Percentiles rank a stretch among this genome's conserved stretches.
These are phyloP conservation scores for Carduelis carduelis DNA, from an alignment of 2,797 vertebrate species.

Conservation along the genomic window DNA sequence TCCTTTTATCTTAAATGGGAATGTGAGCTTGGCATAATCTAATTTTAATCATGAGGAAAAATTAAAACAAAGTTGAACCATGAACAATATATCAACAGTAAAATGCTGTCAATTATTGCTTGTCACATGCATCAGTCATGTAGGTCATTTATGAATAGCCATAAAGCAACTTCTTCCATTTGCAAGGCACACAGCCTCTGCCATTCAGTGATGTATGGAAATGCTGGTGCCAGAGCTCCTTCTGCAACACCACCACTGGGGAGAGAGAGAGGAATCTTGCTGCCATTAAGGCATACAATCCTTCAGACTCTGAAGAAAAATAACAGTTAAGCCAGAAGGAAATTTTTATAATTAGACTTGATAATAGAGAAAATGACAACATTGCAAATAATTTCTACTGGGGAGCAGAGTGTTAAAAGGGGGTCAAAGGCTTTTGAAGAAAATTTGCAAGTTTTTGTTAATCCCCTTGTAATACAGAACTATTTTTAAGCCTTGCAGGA, in stretches of 20 bases:
- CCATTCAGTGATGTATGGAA: neutral
- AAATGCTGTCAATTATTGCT: conserved; percentile 3
- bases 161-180: conserved; percentile 24
- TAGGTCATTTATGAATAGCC: neutral
- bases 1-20: conserved; percentile 9
- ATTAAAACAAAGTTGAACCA: neutral
- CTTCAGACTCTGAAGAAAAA: neutral
- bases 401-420: neutral
- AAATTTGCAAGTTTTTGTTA: neutral
- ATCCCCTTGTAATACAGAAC: neutral
- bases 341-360: neutral
- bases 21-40: neutral
- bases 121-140: neutral
- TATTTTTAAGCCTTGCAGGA: neutral
- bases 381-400: neutral
- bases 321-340: neutral
- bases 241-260: neutral
- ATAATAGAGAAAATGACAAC: neutral
- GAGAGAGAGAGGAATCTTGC: neutral
- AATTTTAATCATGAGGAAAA: conserved; percentile 23
- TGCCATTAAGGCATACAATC: neutral
- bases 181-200: neutral
- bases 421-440: neutral
- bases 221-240: neutral
- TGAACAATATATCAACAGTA: neutral